These are phyloP conservation scores for Rafetus swinhoei DNA, from an alignment of 2,113 vertebrate species.

Conservation along the genomic window DNA sequence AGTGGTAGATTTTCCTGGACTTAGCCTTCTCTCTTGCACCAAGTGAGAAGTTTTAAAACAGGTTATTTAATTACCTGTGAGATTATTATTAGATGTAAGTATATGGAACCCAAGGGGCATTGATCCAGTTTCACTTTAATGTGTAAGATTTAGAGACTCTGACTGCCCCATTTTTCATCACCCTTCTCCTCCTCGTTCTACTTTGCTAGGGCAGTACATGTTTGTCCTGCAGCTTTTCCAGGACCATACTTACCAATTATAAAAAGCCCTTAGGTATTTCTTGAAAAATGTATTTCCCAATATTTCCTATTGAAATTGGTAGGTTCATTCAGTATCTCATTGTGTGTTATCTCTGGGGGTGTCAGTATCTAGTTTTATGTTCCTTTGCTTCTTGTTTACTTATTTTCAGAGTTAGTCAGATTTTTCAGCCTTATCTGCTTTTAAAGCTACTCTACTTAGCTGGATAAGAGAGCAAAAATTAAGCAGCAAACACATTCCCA, in stretches of 20 bases:
- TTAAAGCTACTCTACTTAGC: neutral
- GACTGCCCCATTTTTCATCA: neutral
- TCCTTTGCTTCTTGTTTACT: conserved; percentile 28
- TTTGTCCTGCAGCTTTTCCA: neutral
- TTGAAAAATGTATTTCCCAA: conserved; percentile 18
- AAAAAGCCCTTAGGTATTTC: neutral
- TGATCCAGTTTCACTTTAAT: conserved; percentile 13
- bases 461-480: conserved; percentile 8
- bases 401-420: conserved; percentile 15
- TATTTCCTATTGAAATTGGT: conserved; percentile 36
- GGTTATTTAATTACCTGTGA: neutral
- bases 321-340: conserved; percentile 25
- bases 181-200: neutral
- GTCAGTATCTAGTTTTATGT: neutral
- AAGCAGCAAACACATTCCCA: neutral
- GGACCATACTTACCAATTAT: neutral
- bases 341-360: conserved; percentile 1
- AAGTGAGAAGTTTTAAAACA: neutral
- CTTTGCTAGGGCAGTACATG: neutral
- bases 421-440: conserved; percentile 21
- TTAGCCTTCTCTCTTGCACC: neutral
- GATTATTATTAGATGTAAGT: neutral
- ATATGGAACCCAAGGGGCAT: neutral
- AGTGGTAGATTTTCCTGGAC: neutral
- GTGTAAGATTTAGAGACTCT: neutral